Evolutionary conservation across 53 echinoderm and acorn worm species (phyloP).

Genomic region (Crossaster papposus): DNA sequence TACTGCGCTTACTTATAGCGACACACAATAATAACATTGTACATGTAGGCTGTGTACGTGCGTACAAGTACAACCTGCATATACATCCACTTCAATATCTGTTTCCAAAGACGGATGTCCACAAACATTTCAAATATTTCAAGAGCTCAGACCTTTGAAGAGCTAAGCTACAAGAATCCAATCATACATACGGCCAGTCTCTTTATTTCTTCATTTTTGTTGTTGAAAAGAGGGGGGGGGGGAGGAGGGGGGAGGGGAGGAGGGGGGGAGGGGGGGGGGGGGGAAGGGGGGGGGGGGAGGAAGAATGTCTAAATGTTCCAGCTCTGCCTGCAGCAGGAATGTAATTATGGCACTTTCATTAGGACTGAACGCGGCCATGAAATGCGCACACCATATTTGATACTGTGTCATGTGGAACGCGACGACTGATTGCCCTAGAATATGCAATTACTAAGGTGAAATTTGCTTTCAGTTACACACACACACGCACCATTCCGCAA

Average conservation of each 20-base stretch:
- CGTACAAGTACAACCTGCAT: not conserved
- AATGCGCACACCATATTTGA: constrained; percentile 29
- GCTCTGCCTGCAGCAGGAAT: not conserved
- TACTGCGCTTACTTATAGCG: too few species aligned
- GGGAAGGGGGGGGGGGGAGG: not conserved
- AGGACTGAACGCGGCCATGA: constrained; percentile 1
- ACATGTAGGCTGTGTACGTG: not conserved
- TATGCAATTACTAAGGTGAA: not conserved
- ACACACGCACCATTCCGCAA: too few species aligned
- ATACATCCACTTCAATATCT: not conserved
- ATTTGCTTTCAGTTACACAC: not conserved
- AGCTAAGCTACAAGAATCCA: not conserved
- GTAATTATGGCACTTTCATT: not conserved
- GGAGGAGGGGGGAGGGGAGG: not conserved
- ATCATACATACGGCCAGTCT: not conserved
- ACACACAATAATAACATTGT: too few species aligned
- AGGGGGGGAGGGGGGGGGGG: not conserved
- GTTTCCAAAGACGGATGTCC: not conserved
- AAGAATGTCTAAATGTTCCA: not conserved
- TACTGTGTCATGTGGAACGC: constrained; percentile 19
- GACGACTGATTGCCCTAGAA: constrained; percentile 9
- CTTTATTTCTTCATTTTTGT: not conserved
- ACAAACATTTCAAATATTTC: constrained; percentile 6
- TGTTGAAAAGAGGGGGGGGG: not conserved
- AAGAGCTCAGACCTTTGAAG: not conserved